Base-by-base conservation (phyloP, 1,140 invertebrate species). In the Wasmannia auropunctata region DNA sequence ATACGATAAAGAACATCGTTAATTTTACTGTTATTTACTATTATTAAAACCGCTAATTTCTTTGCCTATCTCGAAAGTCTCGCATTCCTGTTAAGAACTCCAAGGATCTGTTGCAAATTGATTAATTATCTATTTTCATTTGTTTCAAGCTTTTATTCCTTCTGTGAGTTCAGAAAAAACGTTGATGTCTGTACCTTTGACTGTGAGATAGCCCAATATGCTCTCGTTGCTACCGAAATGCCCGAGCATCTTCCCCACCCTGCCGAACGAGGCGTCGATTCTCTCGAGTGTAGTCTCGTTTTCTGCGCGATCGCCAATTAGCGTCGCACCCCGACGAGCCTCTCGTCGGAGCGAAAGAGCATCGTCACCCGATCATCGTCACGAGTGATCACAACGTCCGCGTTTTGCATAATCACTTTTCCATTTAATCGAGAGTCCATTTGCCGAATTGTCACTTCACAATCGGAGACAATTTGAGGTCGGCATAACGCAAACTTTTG, bases 211-310 rank as follows among this genome's bases (percentile, higher is more conserved):
- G 34, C 92, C 91, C 43, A 94, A 90, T 86, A 94, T 93, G 70
- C 93, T 94, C 76, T 94, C 92, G 90, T 92, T 93, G 80, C 91
- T 93, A 67, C 93, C 92, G 62, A 93, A 94, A 65, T 92, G 87
- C n/a, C 88, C 90, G 11, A 93, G 87, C 91, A 93, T 94, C 77
- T 92, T 93, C 87, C n/a, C n/a, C 85, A 80, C 51, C 87, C 37
- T 4, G 46, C 8, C 60, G 75, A 40, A 31, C 25, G 28, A 3
- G 31, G 37, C 22, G 63, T 54, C 54, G 75, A 56, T 79, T n/a
- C 37, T 76, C 34, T 19, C 31, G 34, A 58, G 56, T 34, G 16
- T 37, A 67, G 46, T 67, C 37, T 10, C 43, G 51, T 11, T 46
- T 22, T 16, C 54, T 54, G 51, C 16, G 28, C 67, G 79, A 72